Evolutionary conservation across 2,797 vertebrate species (phyloP).

Genomic region (Percopsis omiscomaycus): DNA sequence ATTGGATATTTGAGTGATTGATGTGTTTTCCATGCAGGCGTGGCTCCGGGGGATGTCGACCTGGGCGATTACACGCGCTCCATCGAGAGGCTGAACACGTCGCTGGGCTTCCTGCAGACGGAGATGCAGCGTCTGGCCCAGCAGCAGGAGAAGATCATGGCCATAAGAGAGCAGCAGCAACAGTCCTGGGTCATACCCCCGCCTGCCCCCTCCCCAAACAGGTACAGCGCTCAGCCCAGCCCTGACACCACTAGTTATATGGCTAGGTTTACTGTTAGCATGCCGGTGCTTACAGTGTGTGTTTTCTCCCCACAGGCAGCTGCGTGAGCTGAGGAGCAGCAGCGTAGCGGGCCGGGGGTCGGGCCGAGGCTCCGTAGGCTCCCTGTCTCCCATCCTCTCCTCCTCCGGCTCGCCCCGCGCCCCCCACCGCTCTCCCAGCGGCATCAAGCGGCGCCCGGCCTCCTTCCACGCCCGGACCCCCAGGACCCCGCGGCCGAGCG

Average conservation of each 20-base stretch:
- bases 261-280: neutral
- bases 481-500: constrained; percentile 89
- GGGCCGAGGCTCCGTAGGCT: constrained; percentile 79
- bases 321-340: constrained; percentile 85
- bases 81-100: constrained; percentile 92
- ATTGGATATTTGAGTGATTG: neutral
- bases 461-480: constrained; percentile 87
- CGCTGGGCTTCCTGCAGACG: constrained; percentile 89
- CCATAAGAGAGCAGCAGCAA: constrained; percentile 90
- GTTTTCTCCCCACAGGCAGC: constrained; percentile 78
- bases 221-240: constrained; percentile 39
- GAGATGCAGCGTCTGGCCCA: constrained; percentile 96
- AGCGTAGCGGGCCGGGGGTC: constrained; percentile 75
- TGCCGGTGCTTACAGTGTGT: neutral
- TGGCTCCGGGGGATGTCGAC: constrained; percentile 83
- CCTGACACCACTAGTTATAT: no score
- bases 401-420: constrained; percentile 83
- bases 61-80: constrained; percentile 91
- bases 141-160: constrained; percentile 96
- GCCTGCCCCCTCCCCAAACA: constrained; percentile 76
- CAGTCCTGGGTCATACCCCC: constrained; percentile 93
- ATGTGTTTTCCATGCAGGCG: constrained; percentile 41
- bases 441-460: constrained; percentile 83
- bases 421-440: constrained; percentile 83
- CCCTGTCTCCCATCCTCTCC: constrained; percentile 79